phyloP scores from a whole-genome alignment of 1,140 invertebrate genomes.

The Drosophila rufa region DNA sequence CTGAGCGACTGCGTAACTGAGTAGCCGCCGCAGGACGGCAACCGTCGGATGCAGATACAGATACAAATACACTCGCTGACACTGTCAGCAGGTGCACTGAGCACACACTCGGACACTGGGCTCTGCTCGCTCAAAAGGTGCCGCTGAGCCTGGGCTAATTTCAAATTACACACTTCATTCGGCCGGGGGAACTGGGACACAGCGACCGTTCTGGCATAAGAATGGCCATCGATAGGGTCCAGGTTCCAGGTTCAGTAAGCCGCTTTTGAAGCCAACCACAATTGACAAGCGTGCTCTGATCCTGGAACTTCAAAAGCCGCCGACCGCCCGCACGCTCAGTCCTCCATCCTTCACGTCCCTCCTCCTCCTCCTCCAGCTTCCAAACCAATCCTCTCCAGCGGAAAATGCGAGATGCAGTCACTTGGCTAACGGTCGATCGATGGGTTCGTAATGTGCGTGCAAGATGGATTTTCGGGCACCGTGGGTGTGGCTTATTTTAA shows the following conservation, averaged over 20 bases:
- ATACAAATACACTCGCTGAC: conserved; percentile 29
- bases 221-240: conserved; percentile 7
- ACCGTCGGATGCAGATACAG: conserved; percentile 12
- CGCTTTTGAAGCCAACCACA: conserved; percentile 75
- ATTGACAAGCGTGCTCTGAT: conserved; percentile 73
- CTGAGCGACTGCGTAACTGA: conserved; percentile 64
- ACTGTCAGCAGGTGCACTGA: conserved; percentile 64
- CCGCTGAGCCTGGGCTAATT: conserved; percentile 78
- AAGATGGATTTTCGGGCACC: conserved; percentile 73
- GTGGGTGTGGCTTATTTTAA: conserved; percentile 82
- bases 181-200: conserved; percentile 54
- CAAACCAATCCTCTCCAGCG: conserved; percentile 1
- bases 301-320: conserved; percentile 68
- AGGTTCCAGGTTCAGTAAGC: conserved; percentile 43
- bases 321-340: conserved; percentile 53
- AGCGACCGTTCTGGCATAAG: conserved; percentile 9
- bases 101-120: conserved; percentile 14
- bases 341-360: conserved; percentile 9
- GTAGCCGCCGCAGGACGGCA: conserved; percentile 63
- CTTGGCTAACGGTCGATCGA: conserved; percentile 58
- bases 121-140: conserved; percentile 58
- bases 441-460: conserved; percentile 72
- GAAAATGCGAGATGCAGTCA: conserved; percentile 24
- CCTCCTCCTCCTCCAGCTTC: conserved; percentile 4
- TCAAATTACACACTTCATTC: conserved; percentile 83